These are phyloP conservation scores for Oenanthe oenanthe DNA, from an alignment of 2,113 vertebrate species.

Conservation along the genomic window DNA sequence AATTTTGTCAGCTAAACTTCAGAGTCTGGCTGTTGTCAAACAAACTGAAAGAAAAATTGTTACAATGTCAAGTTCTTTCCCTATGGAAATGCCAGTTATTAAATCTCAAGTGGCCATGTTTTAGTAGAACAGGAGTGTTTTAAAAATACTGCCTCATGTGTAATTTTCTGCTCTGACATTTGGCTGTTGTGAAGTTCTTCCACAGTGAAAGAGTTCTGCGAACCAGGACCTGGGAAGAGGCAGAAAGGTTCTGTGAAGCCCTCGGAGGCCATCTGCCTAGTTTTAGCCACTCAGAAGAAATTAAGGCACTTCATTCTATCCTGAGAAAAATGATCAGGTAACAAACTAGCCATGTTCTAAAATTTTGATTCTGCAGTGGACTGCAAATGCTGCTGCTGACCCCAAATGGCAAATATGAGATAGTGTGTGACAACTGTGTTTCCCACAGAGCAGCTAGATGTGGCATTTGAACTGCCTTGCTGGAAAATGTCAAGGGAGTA, in stretches of 20 bases:
- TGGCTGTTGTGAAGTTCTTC: slow-evolving; percentile 82
- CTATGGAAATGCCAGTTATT: neutral
- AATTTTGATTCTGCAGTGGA: neutral
- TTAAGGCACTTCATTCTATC: slow-evolving; percentile 79
- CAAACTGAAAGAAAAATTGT: neutral
- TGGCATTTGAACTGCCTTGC: slow-evolving; percentile 32
- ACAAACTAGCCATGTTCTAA: neutral
- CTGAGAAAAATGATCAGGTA: slow-evolving; percentile 86
- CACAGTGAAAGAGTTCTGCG: slow-evolving; percentile 86
- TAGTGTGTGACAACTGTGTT: neutral
- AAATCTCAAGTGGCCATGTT: neutral
- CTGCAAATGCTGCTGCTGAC: neutral
- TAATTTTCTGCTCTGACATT: neutral
- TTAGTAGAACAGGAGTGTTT: neutral
- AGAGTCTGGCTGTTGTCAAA: neutral
- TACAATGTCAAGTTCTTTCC: neutral
- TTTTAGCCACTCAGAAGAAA: slow-evolving; percentile 80
- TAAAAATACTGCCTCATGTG: neutral
- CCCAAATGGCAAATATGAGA: neutral
- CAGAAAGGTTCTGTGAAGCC: slow-evolving; percentile 89
- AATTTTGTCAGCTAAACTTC: neutral
- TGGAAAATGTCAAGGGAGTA: slow-evolving; percentile 33
- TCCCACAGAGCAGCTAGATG: neutral
- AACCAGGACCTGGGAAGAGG: slow-evolving; percentile 93
- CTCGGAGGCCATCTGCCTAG: slow-evolving; percentile 90